Evolutionary conservation across 2,113 vertebrate species (phyloP), one percentile per base, ranked within the genome.

Genomic region (Zingel zingel): DNA sequence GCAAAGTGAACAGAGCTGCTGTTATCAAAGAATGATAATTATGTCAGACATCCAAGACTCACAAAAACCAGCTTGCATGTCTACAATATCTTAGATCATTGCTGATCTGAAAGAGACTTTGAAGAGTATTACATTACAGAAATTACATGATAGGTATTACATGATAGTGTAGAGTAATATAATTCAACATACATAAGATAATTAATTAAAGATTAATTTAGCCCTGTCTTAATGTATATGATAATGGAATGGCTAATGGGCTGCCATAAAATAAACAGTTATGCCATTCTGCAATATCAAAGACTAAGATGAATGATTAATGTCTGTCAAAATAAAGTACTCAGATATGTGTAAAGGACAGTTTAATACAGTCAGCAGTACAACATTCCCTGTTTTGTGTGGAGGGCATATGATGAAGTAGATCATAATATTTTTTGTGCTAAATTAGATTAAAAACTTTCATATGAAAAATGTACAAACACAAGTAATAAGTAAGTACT

Each of bases 191-290:
- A 56, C 21, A 82, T 87, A 39, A 86, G n/a, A n/a, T n/a, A n/a
- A n/a, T n/a, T n/a, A n/a, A n/a, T n/a, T n/a, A n/a, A 86, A 74
- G 19, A 88, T 85, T 74, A 64, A 90, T 86, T 43, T 45, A 47
- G 0, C 23, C 43, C 45, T 43, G 27, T 82, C 61, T 70, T 79
- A 75, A 88, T 83, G 71, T 76, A 79, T 71, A 54, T 65, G 54
- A 84, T 82, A 70, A 85, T 87, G 75, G 56, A 45, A 83, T 33
- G 57, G 57, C 54, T 75, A 86, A 81, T 87, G 69, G 50, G 43
- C 68, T 80, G 33, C 23, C 57, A 33, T 51, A 54, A 78, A 89
- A 45, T 21, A 84, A 68, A 66, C 36, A 45, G 19, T 54, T 61
- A 39, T 78, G 47, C 19, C 70, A 56, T 58, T 82, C 57, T 59